Evolutionary conservation across 2,888 invertebrate species (phyloP).

Genomic region (Trichacis sp.): DNA sequence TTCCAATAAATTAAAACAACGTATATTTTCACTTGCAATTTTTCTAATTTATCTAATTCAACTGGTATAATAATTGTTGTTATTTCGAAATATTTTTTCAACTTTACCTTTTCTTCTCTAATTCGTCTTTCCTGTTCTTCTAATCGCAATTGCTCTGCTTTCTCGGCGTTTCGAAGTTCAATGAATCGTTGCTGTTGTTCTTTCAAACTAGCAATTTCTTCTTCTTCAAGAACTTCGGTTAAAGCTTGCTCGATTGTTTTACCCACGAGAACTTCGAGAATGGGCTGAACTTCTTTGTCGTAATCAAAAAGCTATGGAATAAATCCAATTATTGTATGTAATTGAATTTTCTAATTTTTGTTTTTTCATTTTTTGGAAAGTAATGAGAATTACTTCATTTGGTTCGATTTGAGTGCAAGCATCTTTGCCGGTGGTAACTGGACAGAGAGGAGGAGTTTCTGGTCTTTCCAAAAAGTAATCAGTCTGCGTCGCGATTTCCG

Average conservation of each 20-base stretch:
- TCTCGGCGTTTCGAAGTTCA: slow-evolving; percentile 83
- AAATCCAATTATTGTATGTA: no score
- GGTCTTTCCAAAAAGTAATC: slow-evolving; percentile 89
- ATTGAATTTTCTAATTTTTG: no score
- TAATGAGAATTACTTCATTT: slow-evolving; percentile 80
- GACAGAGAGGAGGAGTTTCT: slow-evolving; percentile 81
- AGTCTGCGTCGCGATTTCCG: slow-evolving; percentile 86
- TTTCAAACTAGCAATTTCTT: slow-evolving; percentile 85
- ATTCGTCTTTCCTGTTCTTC: slow-evolving; percentile 83
- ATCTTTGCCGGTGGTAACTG: slow-evolving; percentile 85
- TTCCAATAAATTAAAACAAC: no score
- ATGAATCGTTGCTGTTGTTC: slow-evolving; percentile 82
- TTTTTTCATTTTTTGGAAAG: no score
- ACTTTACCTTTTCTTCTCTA: slow-evolving; percentile 74
- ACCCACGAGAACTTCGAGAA: slow-evolving; percentile 89
- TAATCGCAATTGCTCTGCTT: slow-evolving; percentile 83
- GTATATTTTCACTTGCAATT: no score
- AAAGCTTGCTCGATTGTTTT: slow-evolving; percentile 91
- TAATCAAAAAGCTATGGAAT: slow-evolving; percentile 84
- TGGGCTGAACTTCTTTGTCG: slow-evolving; percentile 90
- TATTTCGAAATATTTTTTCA: neutral
- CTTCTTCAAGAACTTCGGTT: slow-evolving; percentile 92
- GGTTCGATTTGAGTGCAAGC: slow-evolving; percentile 88
- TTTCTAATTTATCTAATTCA: no score
- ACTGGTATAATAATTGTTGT: no score